These are phyloP conservation scores for Halcyon malimbica DNA, from an alignment of 2,113 vertebrate species.

Conservation along the genomic window DNA sequence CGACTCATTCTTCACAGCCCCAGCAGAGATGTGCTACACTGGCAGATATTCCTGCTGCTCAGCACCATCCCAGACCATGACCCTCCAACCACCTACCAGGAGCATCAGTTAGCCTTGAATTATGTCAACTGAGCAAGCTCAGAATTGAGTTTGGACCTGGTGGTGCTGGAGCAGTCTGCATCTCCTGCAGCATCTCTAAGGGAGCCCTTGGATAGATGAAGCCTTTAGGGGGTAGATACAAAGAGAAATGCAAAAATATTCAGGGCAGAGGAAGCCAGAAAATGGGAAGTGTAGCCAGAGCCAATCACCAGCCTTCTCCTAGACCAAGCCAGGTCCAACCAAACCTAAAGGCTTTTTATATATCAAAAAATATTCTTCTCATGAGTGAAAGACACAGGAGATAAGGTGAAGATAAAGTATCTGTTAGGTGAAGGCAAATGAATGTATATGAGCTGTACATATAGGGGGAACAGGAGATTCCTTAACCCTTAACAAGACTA, in stretches of 20 bases:
- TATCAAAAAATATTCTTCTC: not conserved
- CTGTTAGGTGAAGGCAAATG: not conserved
- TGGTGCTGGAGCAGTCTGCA: not conserved
- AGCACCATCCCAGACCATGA: not conserved
- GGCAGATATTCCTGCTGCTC: not conserved
- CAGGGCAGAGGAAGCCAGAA: not conserved
- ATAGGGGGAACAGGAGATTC: not conserved
- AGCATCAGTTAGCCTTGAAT: not conserved
- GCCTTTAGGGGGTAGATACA: not conserved
- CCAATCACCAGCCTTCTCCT: not conserved
- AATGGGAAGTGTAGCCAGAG: not conserved
- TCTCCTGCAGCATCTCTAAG: not conserved
- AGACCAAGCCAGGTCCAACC: not conserved
- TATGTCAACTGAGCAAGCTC: not conserved
- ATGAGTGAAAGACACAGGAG: not conserved
- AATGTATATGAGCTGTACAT: not conserved
- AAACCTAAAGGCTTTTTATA: not conserved
- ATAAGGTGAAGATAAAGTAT: not conserved
- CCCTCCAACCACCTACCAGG: not conserved
- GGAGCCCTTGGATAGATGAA: not conserved
- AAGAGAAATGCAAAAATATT: not conserved
- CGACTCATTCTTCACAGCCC: not conserved
- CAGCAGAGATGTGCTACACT: not conserved
- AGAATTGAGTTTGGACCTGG: not conserved
- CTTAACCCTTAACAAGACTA: not conserved